These are phyloP conservation scores for Dendrophyllia cribrosa DNA, from an alignment of 64 coral and sea anemone species.

Conservation along the genomic window DNA sequence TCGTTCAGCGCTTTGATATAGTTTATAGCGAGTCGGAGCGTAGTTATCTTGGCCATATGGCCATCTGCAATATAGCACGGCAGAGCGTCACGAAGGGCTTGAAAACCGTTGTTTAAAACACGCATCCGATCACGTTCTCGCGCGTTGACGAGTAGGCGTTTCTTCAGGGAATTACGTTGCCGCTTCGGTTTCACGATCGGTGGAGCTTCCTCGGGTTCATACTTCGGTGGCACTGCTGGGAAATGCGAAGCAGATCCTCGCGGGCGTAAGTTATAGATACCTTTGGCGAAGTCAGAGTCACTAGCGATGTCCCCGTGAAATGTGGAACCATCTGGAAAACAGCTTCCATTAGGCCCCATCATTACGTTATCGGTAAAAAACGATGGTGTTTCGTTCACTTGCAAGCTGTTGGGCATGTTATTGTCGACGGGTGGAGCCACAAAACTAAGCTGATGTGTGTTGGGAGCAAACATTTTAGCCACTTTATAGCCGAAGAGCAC, in stretches of 20 bases:
- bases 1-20: slow-evolving; percentile 98
- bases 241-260: slow-evolving; percentile 48
- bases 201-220: slow-evolving; percentile 60
- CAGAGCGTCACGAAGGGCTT: slow-evolving; percentile 88
- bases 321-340: slow-evolving; percentile 79
- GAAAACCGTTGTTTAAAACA: slow-evolving; percentile 92
- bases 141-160: slow-evolving; percentile 94
- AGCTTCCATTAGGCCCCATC: slow-evolving; percentile 47
- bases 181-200: slow-evolving; percentile 81
- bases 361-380: slow-evolving; percentile 81
- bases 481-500: background rate
- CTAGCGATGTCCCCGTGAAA: slow-evolving; percentile 6
- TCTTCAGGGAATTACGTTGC: slow-evolving; percentile 91
- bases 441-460: slow-evolving; percentile 26
- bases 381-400: slow-evolving; percentile 11
- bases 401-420: slow-evolving; percentile 41
- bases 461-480: slow-evolving; percentile 38
- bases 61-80: slow-evolving; percentile 99
- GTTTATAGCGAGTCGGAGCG: slow-evolving; percentile 94
- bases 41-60: slow-evolving; percentile 99
- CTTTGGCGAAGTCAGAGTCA: slow-evolving; percentile 87
- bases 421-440: background rate
- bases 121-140: slow-evolving; percentile 95
- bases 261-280: slow-evolving; percentile 95
- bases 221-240: slow-evolving; percentile 49